A percentile compares a stretch with the other conserved stretches of the same genome.
These are phyloP conservation scores for Apocheima hispidaria DNA, from an alignment of 2,888 invertebrate genomes.

Conservation along the genomic window DNA sequence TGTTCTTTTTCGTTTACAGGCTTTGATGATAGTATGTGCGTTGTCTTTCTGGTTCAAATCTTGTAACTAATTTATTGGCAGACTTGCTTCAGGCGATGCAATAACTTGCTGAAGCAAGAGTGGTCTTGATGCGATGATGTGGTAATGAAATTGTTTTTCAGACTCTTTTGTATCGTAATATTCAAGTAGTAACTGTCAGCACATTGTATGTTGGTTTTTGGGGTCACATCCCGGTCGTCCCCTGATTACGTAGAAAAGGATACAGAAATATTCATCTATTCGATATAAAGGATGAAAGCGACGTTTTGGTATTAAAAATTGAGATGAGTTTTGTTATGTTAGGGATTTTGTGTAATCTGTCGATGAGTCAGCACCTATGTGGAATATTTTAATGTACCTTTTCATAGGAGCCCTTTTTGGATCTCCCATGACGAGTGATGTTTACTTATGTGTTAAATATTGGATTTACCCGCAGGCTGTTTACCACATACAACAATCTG, in stretches of 20 bases:
- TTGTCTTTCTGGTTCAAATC: no score
- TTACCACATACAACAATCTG: background rate
- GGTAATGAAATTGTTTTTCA: background rate
- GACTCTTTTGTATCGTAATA: background rate
- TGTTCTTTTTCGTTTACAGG: no score
- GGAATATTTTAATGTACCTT: background rate
- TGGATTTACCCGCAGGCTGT: background rate
- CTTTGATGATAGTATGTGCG: no score
- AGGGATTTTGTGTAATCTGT: conserved; percentile 20
- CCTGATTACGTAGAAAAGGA: conserved; percentile 37
- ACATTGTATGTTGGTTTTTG: conserved; percentile 10
- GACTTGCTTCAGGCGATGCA: no score
- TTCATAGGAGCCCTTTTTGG: background rate
- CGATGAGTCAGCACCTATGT: conserved; percentile 11
- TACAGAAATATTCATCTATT: conserved; percentile 37
- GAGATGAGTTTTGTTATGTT: conserved; percentile 17
- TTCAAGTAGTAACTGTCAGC: background rate
- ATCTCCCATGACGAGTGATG: background rate
- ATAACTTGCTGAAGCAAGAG: background rate
- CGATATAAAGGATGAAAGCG: conserved; percentile 31
- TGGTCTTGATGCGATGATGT: background rate
- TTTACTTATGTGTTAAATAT: background rate
- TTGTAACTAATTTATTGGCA: no score
- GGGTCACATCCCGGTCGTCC: conserved; percentile 32
- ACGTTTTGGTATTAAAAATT: conserved; percentile 27